Evolutionary conservation across 2,113 vertebrate species (phyloP).

Genomic region (Callospermophilus lateralis): DNA sequence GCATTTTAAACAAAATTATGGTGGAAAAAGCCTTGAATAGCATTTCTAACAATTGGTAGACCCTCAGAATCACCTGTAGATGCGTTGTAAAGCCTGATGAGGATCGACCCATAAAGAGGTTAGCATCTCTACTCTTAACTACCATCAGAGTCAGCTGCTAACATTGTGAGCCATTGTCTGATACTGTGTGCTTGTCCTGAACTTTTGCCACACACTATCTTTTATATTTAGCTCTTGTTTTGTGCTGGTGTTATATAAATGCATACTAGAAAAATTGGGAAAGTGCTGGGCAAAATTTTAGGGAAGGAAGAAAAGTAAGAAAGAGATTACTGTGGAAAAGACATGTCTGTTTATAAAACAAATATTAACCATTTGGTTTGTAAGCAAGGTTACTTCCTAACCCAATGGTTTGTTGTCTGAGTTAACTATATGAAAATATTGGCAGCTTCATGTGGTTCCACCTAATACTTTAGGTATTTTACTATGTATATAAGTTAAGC

Average conservation of each 20-base stretch:
- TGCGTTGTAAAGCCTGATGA: not conserved
- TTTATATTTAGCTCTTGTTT: not conserved
- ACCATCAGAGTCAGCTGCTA: not conserved
- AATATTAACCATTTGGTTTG: slow-evolving; percentile 3
- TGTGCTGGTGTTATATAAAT: not conserved
- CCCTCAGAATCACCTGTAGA: not conserved
- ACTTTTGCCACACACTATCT: not conserved
- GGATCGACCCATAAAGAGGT: not conserved
- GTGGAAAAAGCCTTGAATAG: not conserved
- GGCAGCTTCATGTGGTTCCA: not conserved
- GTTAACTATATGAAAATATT: not conserved
- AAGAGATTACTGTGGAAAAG: slow-evolving; percentile 19
- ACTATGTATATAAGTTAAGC: slow-evolving; percentile 10
- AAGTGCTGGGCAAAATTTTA: not conserved
- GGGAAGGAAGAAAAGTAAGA: not conserved
- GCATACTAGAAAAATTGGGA: slow-evolving; percentile 1
- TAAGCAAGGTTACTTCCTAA: not conserved
- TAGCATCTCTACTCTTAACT: not conserved
- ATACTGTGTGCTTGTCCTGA: not conserved
- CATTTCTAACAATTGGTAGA: not conserved
- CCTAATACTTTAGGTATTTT: not conserved
- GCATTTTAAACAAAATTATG: slow-evolving; percentile 36
- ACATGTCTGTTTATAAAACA: not conserved
- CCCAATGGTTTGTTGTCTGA: not conserved
- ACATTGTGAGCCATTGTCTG: not conserved